A percentile compares a stretch with the other conserved stretches of the same genome.
Evolutionary conservation across 2,888 invertebrate genomes (phyloP).

Genomic region (Amitus sp.): DNA sequence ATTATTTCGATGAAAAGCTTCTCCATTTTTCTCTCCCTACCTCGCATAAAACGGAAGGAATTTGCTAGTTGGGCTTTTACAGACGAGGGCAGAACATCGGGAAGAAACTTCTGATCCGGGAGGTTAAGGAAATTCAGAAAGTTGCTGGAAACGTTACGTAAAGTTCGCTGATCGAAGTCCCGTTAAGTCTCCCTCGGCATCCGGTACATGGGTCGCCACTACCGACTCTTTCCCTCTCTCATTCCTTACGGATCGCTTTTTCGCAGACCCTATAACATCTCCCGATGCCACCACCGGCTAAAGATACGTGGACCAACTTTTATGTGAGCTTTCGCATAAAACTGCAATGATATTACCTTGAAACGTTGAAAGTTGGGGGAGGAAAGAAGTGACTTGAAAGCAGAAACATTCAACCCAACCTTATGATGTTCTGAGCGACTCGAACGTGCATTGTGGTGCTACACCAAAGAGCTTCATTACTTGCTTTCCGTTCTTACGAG

Average conservation of each 20-base stretch:
- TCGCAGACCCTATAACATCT: too few species aligned
- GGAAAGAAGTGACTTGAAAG: slow-evolving; percentile 7
- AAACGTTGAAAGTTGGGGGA: slow-evolving; percentile 15
- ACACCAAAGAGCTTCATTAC: too few species aligned
- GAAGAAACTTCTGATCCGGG: slow-evolving; percentile 28
- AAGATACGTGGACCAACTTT: slow-evolving; percentile 22
- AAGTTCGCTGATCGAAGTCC: slow-evolving; percentile 32
- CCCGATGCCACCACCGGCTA: slow-evolving; percentile 8
- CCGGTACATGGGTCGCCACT: slow-evolving; percentile 20
- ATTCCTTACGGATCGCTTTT: slow-evolving; percentile 1
- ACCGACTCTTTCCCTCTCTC: slow-evolving; percentile 13
- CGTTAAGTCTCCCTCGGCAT: slow-evolving; percentile 28
- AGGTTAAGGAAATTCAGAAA: slow-evolving; percentile 22
- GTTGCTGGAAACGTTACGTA: slow-evolving; percentile 27
- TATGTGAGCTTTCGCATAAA: slow-evolving; percentile 19
- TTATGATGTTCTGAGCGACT: slow-evolving; percentile 18
- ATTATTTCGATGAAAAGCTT: too few species aligned
- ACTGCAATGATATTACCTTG: slow-evolving; percentile 21
- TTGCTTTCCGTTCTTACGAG: slow-evolving; percentile 12
- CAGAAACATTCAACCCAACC: slow-evolving; percentile 19
- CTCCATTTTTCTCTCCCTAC: slow-evolving; percentile 13
- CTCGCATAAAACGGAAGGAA: slow-evolving; percentile 22
- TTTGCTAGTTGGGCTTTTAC: slow-evolving; percentile 28
- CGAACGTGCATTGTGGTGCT: slow-evolving; percentile 16
- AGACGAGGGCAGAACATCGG: slow-evolving; percentile 20